These are phyloP conservation scores for Apocrypta bakeri DNA, from an alignment of 1,140 invertebrate genomes.

Conservation along the genomic window DNA sequence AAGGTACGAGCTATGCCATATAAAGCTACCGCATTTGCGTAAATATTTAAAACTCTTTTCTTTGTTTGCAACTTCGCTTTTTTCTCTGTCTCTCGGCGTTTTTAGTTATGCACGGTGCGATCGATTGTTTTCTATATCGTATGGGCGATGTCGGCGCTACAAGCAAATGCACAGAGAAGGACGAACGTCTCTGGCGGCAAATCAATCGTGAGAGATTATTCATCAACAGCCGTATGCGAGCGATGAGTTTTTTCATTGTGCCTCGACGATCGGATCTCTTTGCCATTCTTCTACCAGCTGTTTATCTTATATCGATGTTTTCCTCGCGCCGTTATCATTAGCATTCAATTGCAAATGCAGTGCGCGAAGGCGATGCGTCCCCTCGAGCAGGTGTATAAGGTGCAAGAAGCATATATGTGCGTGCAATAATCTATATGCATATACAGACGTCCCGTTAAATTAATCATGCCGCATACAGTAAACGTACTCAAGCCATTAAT, in stretches of 20 bases:
- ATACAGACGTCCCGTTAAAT: not conserved
- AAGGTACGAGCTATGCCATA: too few species aligned
- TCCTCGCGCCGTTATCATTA: not conserved
- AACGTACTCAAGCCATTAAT: not conserved
- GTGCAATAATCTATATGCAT: too few species aligned
- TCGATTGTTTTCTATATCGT: constrained; percentile 35
- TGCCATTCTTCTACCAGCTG: not conserved
- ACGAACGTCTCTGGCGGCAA: constrained; percentile 1
- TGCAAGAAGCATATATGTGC: too few species aligned
- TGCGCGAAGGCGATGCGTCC: not conserved
- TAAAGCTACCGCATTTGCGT: not conserved
- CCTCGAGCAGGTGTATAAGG: too few species aligned
- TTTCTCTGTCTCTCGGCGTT: not conserved
- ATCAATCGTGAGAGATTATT: constrained; percentile 41
- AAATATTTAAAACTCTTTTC: not conserved
- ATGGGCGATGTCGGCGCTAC: not conserved
- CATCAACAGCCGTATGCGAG: constrained; percentile 13
- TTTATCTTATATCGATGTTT: not conserved
- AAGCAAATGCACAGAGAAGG: constrained; percentile 41
- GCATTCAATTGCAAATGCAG: not conserved
- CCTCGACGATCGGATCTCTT: not conserved
- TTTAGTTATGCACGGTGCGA: not conserved
- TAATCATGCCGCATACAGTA: not conserved
- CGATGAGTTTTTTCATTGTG: constrained; percentile 10
- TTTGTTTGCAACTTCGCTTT: not conserved